These are phyloP conservation scores for Venustoraphidia nigricollis DNA, from an alignment of 2,888 invertebrate genomes.

Conservation along the genomic window DNA sequence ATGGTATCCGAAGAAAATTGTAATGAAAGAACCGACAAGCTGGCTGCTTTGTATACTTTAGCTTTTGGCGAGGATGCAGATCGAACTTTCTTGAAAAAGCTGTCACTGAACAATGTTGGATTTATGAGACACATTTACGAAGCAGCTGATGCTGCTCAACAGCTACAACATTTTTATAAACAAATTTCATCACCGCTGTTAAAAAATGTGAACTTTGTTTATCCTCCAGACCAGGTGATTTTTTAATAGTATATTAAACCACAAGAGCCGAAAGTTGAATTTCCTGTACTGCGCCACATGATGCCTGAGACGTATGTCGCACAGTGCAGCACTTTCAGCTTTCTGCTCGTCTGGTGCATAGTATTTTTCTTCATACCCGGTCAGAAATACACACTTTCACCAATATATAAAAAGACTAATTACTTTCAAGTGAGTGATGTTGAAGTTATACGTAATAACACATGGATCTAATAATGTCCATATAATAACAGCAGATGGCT, in stretches of 20 bases:
- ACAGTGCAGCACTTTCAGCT: too few relatives aligned
- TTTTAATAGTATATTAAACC: background rate
- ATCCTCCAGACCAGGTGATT: constrained; percentile 18
- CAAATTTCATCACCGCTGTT: constrained; percentile 30
- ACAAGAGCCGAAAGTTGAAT: too few relatives aligned
- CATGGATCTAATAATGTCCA: too few relatives aligned
- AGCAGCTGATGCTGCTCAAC: constrained; percentile 25
- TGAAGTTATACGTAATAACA: too few relatives aligned
- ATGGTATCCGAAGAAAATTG: constrained; percentile 1
- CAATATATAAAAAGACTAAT: too few relatives aligned
- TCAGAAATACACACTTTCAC: too few relatives aligned
- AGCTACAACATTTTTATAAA: constrained; percentile 25
- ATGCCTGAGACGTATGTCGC: too few relatives aligned
- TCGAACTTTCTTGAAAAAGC: constrained; percentile 25
- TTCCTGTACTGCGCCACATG: too few relatives aligned
- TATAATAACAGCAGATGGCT: too few relatives aligned
- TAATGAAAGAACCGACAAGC: constrained; percentile 1
- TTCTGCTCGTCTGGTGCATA: too few relatives aligned
- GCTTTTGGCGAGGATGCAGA: constrained; percentile 31
- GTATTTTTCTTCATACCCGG: too few relatives aligned
- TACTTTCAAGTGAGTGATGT: too few relatives aligned
- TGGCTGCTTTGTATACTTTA: constrained; percentile 24
- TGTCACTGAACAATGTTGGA: constrained; percentile 28
- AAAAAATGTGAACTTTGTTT: constrained; percentile 26
- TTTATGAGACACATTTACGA: constrained; percentile 29